These are phyloP conservation scores for Chironomus riparius DNA, from an alignment of 2,888 invertebrate species.

Conservation along the genomic window DNA sequence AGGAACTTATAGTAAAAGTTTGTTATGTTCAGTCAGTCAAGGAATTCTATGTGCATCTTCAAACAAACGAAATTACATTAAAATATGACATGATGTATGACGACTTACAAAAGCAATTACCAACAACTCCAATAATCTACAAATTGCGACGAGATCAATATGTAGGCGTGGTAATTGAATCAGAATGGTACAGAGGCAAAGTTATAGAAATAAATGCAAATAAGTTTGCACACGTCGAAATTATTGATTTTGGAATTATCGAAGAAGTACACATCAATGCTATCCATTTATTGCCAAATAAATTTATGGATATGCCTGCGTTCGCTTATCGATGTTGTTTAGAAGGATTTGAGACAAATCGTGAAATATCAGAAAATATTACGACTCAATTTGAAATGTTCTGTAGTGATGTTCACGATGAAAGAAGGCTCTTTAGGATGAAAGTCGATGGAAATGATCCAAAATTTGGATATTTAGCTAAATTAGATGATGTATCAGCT, in stretches of 20 bases:
- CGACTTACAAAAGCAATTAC: background rate
- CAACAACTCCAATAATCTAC: background rate
- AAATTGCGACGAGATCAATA: background rate
- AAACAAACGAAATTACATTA: background rate
- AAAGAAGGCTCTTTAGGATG: conserved; percentile 3
- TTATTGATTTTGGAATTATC: conserved; percentile 11
- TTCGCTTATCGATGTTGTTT: background rate
- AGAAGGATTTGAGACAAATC: background rate
- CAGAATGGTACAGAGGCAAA: conserved; percentile 1
- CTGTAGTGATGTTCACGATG: background rate
- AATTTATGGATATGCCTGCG: background rate
- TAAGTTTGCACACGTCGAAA: background rate
- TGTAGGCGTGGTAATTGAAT: background rate
- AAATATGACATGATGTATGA: background rate
- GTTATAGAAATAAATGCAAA: background rate
- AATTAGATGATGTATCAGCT: background rate
- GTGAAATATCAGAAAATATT: conserved; percentile 13
- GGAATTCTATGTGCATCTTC: conserved; percentile 14
- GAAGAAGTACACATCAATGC: background rate
- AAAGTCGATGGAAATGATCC: background rate
- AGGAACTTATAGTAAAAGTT: background rate
- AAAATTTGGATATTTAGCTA: background rate
- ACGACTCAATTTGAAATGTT: conserved; percentile 19
- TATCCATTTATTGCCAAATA: background rate
- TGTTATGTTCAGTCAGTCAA: background rate